Evolutionary conservation across 2,113 vertebrate genomes (phyloP).

Genomic region (Thalassarche chlororhynchos): DNA sequence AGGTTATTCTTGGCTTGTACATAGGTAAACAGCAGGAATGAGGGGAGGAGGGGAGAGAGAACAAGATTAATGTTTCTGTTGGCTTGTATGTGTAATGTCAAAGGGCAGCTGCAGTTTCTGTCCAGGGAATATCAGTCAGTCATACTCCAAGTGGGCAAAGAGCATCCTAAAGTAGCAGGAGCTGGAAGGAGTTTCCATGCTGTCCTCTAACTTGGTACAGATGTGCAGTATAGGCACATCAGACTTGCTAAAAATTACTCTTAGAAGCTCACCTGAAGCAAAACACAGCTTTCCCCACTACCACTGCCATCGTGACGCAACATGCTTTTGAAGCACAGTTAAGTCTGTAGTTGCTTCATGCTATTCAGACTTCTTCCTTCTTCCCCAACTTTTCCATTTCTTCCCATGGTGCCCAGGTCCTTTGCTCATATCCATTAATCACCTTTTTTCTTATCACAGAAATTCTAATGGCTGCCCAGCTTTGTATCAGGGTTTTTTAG

Average conservation of each 20-base stretch:
- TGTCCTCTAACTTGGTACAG: neutral
- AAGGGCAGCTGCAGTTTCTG: neutral
- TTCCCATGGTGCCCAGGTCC: neutral
- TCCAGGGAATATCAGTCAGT: neutral
- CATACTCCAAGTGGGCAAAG: neutral
- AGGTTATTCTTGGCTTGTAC: neutral
- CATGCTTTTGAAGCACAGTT: accelerated
- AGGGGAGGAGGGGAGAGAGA: neutral
- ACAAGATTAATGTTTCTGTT: neutral
- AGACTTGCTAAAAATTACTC: neutral
- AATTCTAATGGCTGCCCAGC: neutral
- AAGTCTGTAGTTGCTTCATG: neutral
- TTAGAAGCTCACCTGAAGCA: neutral
- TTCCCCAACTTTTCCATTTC: neutral
- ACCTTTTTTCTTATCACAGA: neutral
- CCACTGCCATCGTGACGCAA: neutral
- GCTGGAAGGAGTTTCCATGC: neutral
- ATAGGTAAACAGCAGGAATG: neutral
- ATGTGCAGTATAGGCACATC: neutral
- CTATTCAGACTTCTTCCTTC: neutral
- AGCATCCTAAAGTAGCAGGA: neutral
- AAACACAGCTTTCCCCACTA: neutral
- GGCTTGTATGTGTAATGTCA: neutral
- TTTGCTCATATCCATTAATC: neutral
- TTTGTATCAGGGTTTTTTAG: neutral